Evolutionary conservation across 2,888 invertebrate species (phyloP).

Genomic region (Epicampocera succincta): DNA sequence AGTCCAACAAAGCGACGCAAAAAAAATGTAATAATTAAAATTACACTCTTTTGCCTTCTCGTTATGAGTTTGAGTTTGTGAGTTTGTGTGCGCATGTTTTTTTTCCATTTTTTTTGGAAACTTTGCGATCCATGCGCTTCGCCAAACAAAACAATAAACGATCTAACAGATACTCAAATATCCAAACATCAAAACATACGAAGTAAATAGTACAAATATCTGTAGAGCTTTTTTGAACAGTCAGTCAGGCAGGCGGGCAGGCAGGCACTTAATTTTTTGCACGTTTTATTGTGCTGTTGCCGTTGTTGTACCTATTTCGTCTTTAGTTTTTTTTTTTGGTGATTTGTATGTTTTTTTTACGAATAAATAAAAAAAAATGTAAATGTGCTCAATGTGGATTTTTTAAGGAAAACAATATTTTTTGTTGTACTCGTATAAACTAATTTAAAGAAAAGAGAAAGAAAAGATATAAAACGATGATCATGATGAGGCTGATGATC

Average conservation of each 20-base stretch:
- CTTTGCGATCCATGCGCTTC: slow-evolving; percentile 48
- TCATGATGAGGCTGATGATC: slow-evolving; percentile 37
- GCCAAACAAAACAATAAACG: slow-evolving; percentile 51
- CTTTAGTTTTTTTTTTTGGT: slow-evolving; percentile 25
- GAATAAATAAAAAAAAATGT: slow-evolving; percentile 28
- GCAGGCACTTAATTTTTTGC: slow-evolving; percentile 60
- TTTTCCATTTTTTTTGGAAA: slow-evolving; percentile 5
- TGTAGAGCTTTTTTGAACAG: slow-evolving; percentile 45
- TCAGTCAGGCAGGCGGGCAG: slow-evolving; percentile 13
- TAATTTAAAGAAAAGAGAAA: slow-evolving; percentile 32
- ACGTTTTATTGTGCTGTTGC: slow-evolving; percentile 20
- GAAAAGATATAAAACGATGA: slow-evolving; percentile 11
- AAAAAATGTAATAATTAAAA: slow-evolving; percentile 42
- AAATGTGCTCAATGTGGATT: slow-evolving; percentile 43
- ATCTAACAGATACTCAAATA: slow-evolving; percentile 46
- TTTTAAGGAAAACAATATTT: slow-evolving; percentile 34
- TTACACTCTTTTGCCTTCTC: slow-evolving; percentile 36
- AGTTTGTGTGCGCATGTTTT: slow-evolving; percentile 16
- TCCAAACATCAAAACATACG: slow-evolving; percentile 2
- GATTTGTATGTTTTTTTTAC: slow-evolving; percentile 40
- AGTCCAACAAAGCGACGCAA: not conserved
- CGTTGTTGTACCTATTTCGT: slow-evolving; percentile 26
- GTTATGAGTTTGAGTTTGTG: not conserved
- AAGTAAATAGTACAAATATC: slow-evolving; percentile 29
- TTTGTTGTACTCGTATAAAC: no score